phyloP scores from a whole-genome alignment of 1,140 invertebrate genomes.

The Drosophila bipectinata region DNA sequence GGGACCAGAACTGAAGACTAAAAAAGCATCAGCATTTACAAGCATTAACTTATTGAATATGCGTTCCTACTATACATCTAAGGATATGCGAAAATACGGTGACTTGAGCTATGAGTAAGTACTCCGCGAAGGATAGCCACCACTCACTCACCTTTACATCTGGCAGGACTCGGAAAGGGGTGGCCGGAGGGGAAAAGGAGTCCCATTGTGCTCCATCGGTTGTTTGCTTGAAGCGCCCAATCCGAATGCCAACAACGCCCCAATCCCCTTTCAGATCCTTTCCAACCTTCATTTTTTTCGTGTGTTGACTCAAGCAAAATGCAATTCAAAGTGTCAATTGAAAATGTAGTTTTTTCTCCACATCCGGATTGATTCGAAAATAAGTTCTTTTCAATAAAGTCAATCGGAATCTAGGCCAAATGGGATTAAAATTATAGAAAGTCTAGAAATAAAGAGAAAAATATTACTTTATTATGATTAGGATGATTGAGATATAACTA shows the following conservation, averaged over 20 bases:
- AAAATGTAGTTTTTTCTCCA: constrained; percentile 40
- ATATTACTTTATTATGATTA: neutral
- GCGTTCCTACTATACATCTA: constrained; percentile 73
- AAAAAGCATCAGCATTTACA: constrained; percentile 31
- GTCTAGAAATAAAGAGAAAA: neutral
- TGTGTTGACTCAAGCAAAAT: constrained; percentile 55
- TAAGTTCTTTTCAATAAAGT: constrained; percentile 6
- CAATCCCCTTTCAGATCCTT: constrained; percentile 8
- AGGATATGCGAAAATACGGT: constrained; percentile 74
- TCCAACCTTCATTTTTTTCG: neutral
- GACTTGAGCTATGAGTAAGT: constrained; percentile 81
- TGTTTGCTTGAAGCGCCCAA: constrained; percentile 58
- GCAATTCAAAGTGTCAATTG: constrained; percentile 66
- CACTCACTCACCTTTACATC: neutral
- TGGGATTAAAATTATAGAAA: neutral
- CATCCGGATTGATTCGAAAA: constrained; percentile 35
- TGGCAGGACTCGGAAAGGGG: neutral
- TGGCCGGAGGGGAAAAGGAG: constrained; percentile 14
- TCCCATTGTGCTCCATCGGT: constrained; percentile 35
- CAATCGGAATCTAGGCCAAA: neutral
- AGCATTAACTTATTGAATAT: constrained; percentile 35
- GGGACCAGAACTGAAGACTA: constrained; percentile 17
- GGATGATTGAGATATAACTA: no score
- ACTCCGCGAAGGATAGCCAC: constrained; percentile 12
- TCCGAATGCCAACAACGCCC: constrained; percentile 59